Conservation (phyloP, 2,797 vertebrate species). For the Gadopsis bispinosus region DNA sequence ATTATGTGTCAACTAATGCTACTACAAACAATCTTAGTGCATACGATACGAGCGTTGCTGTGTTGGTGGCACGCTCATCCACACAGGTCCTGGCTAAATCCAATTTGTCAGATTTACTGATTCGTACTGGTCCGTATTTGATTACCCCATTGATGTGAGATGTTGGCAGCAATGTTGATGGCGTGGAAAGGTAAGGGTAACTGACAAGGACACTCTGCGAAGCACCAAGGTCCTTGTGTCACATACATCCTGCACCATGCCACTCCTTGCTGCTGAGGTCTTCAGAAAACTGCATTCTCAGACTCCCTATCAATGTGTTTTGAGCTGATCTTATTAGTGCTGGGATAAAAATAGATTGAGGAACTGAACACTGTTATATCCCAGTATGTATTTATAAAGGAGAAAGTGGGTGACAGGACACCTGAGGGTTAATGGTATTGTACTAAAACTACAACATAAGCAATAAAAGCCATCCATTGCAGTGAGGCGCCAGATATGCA, state of each 20-base stretch:
- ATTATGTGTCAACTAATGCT: background rate
- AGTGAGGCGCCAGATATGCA: constrained; percentile 9
- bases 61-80: constrained; percentile 25
- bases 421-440: constrained; percentile 69
- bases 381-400: constrained; percentile 39
- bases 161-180: constrained; percentile 73
- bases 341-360: constrained; percentile 63
- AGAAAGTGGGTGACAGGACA: constrained; percentile 49
- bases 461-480: constrained; percentile 41
- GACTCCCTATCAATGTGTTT: constrained; percentile 70
- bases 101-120: constrained; percentile 72
- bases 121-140: constrained; percentile 73
- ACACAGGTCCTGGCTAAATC: constrained; percentile 49
- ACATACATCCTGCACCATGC: constrained; percentile 39
- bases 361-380: constrained; percentile 47
- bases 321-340: constrained; percentile 70
- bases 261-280: constrained; percentile 72
- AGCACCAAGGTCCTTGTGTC: constrained; percentile 73
- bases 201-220: constrained; percentile 78
- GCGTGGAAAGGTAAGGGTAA: constrained; percentile 73
- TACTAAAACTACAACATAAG: constrained; percentile 55
- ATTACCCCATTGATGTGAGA: constrained; percentile 75
- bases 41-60: background rate
- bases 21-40: background rate
- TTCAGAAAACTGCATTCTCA: constrained; percentile 71